phyloP scores from a whole-genome alignment of 1,140 invertebrate species.

The Monomorium pharaonis region DNA sequence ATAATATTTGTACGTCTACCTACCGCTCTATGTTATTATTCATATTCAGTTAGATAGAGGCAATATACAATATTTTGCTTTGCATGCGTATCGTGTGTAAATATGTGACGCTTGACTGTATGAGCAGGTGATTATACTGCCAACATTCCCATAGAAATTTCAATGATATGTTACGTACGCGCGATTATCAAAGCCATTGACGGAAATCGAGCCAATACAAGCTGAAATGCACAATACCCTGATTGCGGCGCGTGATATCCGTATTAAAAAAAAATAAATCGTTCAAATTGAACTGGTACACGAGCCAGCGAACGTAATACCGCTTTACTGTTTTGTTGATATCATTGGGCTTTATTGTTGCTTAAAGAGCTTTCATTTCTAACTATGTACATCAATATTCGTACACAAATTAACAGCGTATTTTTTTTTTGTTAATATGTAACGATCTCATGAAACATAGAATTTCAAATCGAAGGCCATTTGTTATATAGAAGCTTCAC shows the following conservation, averaged over 20 bases:
- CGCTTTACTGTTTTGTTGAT: not conserved
- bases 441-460: not conserved
- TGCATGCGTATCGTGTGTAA: conserved; percentile 1
- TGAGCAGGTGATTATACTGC: conserved; percentile 13
- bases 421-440: too few species aligned
- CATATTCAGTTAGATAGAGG: not conserved
- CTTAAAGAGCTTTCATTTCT: conserved; percentile 5
- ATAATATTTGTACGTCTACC: not conserved
- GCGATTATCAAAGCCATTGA: conserved; percentile 21
- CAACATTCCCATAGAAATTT: conserved; percentile 37
- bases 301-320: not conserved
- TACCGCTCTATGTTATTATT: not conserved
- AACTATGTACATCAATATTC: not conserved
- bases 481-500: not conserved
- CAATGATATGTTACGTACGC: conserved; percentile 11
- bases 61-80: not conserved
- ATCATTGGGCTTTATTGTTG: not conserved
- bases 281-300: not conserved
- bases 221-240: conserved; percentile 9
- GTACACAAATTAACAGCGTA: not conserved
- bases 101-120: conserved; percentile 16
- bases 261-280: conserved; percentile 1
- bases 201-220: not conserved
- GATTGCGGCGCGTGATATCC: not conserved
- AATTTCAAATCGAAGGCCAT: conserved; percentile 1